phyloP scores from a whole-genome alignment of 2,797 vertebrate genomes.

The Protonibea diacanthus region DNA sequence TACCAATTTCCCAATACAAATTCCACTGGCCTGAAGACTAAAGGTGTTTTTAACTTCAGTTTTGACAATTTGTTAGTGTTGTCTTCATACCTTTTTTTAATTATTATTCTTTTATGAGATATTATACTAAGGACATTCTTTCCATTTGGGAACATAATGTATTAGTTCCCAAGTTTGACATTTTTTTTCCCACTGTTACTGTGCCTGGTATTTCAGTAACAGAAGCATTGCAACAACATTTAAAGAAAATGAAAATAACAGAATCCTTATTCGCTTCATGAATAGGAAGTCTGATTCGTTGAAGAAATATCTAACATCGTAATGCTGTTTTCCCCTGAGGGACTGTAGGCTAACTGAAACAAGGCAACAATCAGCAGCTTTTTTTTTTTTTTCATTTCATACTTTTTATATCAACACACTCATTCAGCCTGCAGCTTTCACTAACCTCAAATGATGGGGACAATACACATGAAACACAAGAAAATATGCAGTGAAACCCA shows the following conservation, averaged over 20 bases:
- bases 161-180: background rate
- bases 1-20: background rate
- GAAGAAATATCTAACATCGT: slow-evolving; percentile 1
- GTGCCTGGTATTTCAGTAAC: background rate
- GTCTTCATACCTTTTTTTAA: background rate
- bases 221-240: background rate
- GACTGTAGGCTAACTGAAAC: slow-evolving; percentile 10
- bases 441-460: slow-evolving; percentile 13
- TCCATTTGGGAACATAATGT: background rate
- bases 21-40: background rate
- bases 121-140: background rate
- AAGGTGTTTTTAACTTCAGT: background rate
- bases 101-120: background rate
- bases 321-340: slow-evolving; percentile 3
- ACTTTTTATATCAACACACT: slow-evolving; percentile 4
- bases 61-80: background rate
- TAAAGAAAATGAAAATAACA: background rate
- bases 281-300: slow-evolving; percentile 17
- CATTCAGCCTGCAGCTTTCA: slow-evolving; percentile 8
- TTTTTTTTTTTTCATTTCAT: slow-evolving; percentile 27
- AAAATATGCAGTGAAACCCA: slow-evolving; percentile 20
- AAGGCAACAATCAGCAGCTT: background rate
- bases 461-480: slow-evolving; percentile 13
- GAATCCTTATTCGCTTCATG: slow-evolving; percentile 3
- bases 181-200: background rate